Evolutionary conservation across 1,140 invertebrate species (phyloP).

Genomic region (Diabrotica virgifera): DNA sequence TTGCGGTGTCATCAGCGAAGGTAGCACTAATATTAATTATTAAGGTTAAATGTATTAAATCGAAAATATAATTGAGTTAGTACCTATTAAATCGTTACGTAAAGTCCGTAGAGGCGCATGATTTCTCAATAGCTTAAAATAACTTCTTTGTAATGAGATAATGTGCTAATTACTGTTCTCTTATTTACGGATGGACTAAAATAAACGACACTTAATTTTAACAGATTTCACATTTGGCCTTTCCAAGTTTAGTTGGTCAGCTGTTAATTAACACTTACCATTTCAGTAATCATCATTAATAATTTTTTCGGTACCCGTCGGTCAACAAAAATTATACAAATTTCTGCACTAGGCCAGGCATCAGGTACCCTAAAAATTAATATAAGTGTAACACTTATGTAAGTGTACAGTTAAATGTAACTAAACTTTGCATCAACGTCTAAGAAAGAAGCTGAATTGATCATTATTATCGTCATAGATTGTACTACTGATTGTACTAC

Average conservation of each 20-base stretch:
- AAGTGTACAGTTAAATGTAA: too few relatives aligned
- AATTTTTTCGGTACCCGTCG: neutral
- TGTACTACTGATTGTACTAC: too few relatives aligned
- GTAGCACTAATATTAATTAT: too few relatives aligned
- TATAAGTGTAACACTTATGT: too few relatives aligned
- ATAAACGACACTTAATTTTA: neutral
- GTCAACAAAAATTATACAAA: constrained; percentile 1
- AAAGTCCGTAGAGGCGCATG: too few relatives aligned
- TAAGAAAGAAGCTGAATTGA: too few relatives aligned
- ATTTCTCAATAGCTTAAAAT: neutral
- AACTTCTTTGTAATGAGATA: neutral
- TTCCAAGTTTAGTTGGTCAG: neutral
- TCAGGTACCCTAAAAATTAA: neutral
- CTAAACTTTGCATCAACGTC: too few relatives aligned
- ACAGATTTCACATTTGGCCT: constrained; percentile 2
- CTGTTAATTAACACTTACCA: neutral
- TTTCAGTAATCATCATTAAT: constrained; percentile 1
- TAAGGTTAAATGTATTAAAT: too few relatives aligned
- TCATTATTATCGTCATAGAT: too few relatives aligned
- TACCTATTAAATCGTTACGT: too few relatives aligned
- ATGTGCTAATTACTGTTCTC: neutral
- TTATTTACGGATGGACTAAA: neutral
- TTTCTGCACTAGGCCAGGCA: neutral
- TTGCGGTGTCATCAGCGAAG: too few relatives aligned
- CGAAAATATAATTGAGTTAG: too few relatives aligned